phyloP scores from a whole-genome alignment of 2,888 invertebrate genomes.

The Acheta domesticus region DNA sequence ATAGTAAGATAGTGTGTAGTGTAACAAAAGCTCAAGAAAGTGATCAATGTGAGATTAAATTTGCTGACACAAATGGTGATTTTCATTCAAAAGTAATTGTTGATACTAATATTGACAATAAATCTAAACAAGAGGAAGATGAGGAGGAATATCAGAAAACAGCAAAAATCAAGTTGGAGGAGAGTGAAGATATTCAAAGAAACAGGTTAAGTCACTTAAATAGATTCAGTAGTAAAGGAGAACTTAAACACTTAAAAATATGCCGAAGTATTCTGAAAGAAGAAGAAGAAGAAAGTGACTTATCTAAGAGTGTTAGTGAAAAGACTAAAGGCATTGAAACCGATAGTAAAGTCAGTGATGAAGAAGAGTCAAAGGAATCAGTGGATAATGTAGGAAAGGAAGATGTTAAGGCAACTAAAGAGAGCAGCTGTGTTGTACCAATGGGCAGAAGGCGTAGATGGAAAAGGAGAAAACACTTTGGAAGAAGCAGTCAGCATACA shows the following conservation, averaged over 20 bases:
- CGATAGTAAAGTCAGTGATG: not conserved
- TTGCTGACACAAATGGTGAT: constrained; percentile 43
- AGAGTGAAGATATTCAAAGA: no score
- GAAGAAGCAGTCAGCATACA: constrained; percentile 37
- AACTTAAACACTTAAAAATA: no score
- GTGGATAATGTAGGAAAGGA: constrained; percentile 35
- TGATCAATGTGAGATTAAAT: constrained; percentile 38
- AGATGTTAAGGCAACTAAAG: constrained; percentile 12
- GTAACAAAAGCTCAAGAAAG: not conserved
- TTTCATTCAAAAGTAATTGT: constrained; percentile 35
- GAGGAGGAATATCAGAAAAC: no score
- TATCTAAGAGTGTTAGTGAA: not conserved
- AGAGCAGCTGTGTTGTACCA: constrained; percentile 40
- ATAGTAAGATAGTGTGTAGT: not conserved
- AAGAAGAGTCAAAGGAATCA: constrained; percentile 39
- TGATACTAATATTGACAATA: not conserved
- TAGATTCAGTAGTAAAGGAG: no score
- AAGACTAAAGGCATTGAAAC: not conserved
- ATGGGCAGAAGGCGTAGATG: constrained; percentile 36
- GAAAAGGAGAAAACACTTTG: constrained; percentile 37
- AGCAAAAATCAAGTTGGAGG: no score
- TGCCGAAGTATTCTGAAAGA: no score
- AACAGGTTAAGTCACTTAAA: no score
- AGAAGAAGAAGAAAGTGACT: constrained; percentile 20
- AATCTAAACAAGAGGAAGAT: not conserved